phyloP scores from a whole-genome alignment of 1,140 invertebrate genomes.

The Listronotus bonariensis region DNA sequence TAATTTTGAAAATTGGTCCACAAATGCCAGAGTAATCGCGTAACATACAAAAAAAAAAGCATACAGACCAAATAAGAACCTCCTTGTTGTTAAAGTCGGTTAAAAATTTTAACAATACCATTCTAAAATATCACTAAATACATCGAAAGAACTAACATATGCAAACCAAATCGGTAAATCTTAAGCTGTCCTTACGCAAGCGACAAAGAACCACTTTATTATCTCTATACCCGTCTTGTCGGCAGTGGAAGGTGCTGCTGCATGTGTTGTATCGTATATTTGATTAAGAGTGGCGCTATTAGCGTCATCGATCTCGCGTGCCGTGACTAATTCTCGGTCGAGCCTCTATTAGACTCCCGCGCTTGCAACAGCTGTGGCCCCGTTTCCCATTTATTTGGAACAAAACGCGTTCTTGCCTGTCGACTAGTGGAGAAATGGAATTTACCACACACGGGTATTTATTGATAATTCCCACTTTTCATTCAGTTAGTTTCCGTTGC shows the following conservation, averaged over 20 bases:
- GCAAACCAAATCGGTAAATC: too few relatives aligned
- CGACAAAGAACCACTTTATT: too few relatives aligned
- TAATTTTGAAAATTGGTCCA: too few relatives aligned
- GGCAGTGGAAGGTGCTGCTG: constrained; percentile 5
- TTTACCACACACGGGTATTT: constrained; percentile 9
- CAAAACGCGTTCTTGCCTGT: constrained; percentile 3
- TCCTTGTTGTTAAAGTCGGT: too few relatives aligned
- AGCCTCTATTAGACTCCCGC: constrained; percentile 17
- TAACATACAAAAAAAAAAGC: too few relatives aligned
- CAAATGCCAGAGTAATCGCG: too few relatives aligned
- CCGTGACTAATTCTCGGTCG: constrained; percentile 21
- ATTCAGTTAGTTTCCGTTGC: too few relatives aligned
- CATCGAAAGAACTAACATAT: too few relatives aligned
- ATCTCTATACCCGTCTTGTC: neutral
- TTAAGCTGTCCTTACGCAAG: too few relatives aligned
- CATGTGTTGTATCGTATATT: constrained; percentile 11
- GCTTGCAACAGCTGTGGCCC: constrained; percentile 16
- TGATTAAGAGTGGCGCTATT: constrained; percentile 15
- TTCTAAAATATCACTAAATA: too few relatives aligned
- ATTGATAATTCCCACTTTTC: neutral
- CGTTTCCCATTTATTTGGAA: constrained; percentile 6
- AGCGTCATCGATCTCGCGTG: constrained; percentile 15
- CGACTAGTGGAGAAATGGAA: constrained; percentile 4
- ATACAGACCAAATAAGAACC: too few relatives aligned
- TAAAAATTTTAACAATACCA: too few relatives aligned